These are phyloP conservation scores for Pangasius larnaudii DNA, from an alignment of 2,797 vertebrate genomes.

Conservation along the genomic window DNA sequence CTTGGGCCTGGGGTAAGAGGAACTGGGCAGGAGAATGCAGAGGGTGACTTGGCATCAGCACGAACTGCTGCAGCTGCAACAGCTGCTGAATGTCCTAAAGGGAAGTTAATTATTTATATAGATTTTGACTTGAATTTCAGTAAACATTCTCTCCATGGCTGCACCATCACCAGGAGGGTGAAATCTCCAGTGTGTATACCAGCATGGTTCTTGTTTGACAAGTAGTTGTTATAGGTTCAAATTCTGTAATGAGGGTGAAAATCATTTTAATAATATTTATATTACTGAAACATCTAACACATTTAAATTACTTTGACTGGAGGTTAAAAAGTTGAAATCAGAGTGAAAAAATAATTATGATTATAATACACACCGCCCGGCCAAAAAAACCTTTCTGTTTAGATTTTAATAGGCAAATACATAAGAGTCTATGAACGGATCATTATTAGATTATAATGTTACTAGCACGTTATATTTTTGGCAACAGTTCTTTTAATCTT, in stretches of 20 bases:
- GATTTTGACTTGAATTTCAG: not conserved
- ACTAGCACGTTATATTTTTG: no score
- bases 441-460: no score
- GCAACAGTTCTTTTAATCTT: no score
- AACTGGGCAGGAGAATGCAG: constrained; percentile 91
- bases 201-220: not conserved
- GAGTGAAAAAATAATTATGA: no score
- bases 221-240: not conserved
- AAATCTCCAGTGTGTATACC: not conserved
- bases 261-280: not conserved
- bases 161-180: not conserved
- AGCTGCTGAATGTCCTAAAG: constrained; percentile 90
- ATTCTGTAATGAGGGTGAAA: not conserved
- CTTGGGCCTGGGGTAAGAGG: constrained; percentile 86
- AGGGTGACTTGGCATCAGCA: constrained; percentile 86
- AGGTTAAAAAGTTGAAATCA: not conserved
- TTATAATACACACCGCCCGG: no score
- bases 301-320: not conserved
- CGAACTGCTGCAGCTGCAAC: constrained; percentile 90
- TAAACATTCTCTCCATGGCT: not conserved
- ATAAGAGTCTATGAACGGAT: no score
- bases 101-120: not conserved
- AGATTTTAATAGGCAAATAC: no score
- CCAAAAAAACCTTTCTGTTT: no score
- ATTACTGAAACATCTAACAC: not conserved